Percentiles rank a stretch among this genome's conserved stretches.
phyloP scores from a whole-genome alignment of 2,797 vertebrate genomes.

The Gadopsis bispinosus region DNA sequence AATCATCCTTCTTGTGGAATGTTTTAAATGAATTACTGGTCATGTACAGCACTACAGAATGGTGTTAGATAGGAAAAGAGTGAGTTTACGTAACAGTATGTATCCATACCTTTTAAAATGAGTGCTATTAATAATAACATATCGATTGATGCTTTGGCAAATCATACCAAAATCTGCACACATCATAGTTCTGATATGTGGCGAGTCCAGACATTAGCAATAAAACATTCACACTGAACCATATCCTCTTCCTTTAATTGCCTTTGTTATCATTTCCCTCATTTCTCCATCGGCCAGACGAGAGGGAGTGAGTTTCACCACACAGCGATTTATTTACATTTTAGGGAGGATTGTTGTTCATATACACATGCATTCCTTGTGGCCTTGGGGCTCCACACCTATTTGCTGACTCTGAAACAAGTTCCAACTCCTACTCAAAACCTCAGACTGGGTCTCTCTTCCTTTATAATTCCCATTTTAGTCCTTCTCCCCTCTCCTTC shows the following conservation, averaged over 20 bases:
- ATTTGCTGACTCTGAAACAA: conserved; percentile 40
- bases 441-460: conserved; percentile 23
- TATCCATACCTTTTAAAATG: neutral
- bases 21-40: conserved; percentile 3
- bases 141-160: too few species aligned
- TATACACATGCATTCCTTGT: conserved; percentile 28
- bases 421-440: conserved; percentile 53
- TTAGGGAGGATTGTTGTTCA: conserved; percentile 12
- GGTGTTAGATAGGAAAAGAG: conserved; percentile 1
- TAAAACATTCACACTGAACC: neutral
- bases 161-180: too few species aligned
- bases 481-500: conserved; percentile 9
- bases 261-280: neutral
- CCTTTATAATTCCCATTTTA: conserved; percentile 7
- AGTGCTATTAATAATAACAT: neutral
- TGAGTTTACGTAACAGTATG: neutral
- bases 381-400: conserved; percentile 39
- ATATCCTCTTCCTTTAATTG: neutral
- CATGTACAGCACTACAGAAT: neutral
- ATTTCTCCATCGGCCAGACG: neutral
- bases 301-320: conserved; percentile 6
- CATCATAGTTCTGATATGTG: too few species aligned
- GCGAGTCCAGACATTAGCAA: neutral
- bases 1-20: conserved; percentile 25
- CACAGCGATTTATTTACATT: conserved; percentile 17